Conservation (phyloP, 2,113 vertebrate species). For the Anguilla japonica region DNA sequence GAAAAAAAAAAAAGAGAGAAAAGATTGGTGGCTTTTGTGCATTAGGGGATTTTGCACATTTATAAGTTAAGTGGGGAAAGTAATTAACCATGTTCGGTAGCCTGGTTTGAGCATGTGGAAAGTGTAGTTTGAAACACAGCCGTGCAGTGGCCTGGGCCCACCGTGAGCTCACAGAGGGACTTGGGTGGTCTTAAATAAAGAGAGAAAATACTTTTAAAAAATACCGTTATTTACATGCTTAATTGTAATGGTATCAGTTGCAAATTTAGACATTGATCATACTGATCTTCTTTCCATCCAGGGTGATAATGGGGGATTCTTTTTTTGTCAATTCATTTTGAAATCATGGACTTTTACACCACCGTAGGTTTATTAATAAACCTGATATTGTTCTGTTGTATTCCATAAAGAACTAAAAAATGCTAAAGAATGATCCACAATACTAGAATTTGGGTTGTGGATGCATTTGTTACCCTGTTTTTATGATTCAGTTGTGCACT, state of each 20-base stretch:
- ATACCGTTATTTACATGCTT: background rate
- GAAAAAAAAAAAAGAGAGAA: conserved; percentile 48
- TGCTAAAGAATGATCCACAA: background rate
- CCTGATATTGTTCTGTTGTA: too few species aligned
- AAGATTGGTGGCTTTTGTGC: conserved; percentile 55
- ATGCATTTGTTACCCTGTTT: too few species aligned
- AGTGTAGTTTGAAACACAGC: conserved; percentile 31
- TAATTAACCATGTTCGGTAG: conserved; percentile 67
- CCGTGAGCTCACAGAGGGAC: background rate
- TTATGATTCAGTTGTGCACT: too few species aligned
- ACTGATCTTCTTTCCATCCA: background rate
- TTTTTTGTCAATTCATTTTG: too few species aligned
- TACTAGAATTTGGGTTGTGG: background rate
- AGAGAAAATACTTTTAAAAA: background rate
- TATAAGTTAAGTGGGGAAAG: conserved; percentile 79
- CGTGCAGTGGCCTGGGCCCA: conserved; percentile 27
- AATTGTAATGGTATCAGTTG: background rate
- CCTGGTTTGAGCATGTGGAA: conserved; percentile 42
- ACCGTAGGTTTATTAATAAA: too few species aligned
- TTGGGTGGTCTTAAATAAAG: background rate
- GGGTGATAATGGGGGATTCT: background rate
- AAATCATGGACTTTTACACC: too few species aligned
- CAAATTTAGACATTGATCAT: background rate
- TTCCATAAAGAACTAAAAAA: too few species aligned
- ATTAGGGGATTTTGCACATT: conserved; percentile 66